Base-by-base conservation (phyloP, 2,113 vertebrate genomes). In the Phalacrocorax aristotelis region DNA sequence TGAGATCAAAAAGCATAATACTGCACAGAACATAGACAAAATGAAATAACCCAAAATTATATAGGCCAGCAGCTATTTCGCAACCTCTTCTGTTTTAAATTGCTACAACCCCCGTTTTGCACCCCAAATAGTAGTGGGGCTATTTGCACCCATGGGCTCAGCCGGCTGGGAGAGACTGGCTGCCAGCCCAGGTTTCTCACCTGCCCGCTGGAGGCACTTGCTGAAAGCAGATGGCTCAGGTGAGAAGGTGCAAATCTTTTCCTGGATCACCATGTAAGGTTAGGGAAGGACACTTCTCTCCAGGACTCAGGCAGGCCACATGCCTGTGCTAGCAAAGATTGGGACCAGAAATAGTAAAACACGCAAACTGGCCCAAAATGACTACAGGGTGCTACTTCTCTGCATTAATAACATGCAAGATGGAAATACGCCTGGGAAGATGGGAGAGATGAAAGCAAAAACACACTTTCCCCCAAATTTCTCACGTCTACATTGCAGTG, bases 401-500 rank as follows among this genome's bases (percentile, higher is more conserved):
- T 20, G 48, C 42, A 44, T 26, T 62, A 90, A 72, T 10, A 87
- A 46, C 29, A 34, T 4, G 21, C 4, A 22, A 68, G 46, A 68
- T 32, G 61, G 71, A 94, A 85, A 52, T 32, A 49, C 0, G 2
- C 29, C 42, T 14, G 42, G 48, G 36, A 93, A 85, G 64, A 82
- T 16, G 21, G 30, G 32, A 94, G 27, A 93, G 54, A 79, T 34
- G 38, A 87, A 96, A 89, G 23, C 14, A 60, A 85, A 92, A 83
- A 58, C 23, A 48, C 10, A 58, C n/a, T 87, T 83, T 30, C 5
- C 11, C 9, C 26, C 20, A 44, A 1, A 72, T 77, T 48, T 81
- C 34, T 88, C 30, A 26, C 0, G 4, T 77, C 23, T 62, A 3
- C 0, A 0, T 42, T 80, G 38, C 34, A 68, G 34, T 1, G 0